phyloP scores from a whole-genome alignment of 2,113 vertebrate genomes.

The Rhinoptilus africanus region DNA sequence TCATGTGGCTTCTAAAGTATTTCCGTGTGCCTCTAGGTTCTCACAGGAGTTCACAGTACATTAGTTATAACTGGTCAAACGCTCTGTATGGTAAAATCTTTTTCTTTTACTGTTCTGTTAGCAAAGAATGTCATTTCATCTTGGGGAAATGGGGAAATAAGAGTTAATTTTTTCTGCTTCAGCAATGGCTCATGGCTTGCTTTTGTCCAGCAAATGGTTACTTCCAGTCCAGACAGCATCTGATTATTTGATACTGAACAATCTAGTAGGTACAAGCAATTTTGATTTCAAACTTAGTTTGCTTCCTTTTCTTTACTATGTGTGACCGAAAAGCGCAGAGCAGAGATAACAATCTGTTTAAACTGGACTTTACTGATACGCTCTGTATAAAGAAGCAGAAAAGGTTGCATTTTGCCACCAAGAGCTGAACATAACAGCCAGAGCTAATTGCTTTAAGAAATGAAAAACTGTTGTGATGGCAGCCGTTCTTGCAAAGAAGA shows the following conservation, averaged over 20 bases:
- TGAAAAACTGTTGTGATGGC: neutral
- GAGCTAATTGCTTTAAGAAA: neutral
- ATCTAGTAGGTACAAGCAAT: neutral
- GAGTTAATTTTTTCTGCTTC: neutral
- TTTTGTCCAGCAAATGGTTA: neutral
- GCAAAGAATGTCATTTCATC: neutral
- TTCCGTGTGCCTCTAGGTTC: neutral
- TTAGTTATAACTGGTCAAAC: neutral
- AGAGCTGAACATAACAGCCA: neutral
- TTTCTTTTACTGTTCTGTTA: neutral
- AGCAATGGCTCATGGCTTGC: neutral
- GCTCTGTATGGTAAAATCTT: neutral
- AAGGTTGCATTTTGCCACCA: neutral
- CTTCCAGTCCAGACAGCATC: neutral
- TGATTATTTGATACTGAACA: neutral
- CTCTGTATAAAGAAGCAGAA: neutral
- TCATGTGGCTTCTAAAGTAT: neutral
- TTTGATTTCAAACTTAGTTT: neutral
- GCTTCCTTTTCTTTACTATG: neutral
- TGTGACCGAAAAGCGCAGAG: constrained; percentile 12
- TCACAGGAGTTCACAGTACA: neutral
- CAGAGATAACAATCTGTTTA: constrained; percentile 24
- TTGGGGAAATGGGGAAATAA: neutral
- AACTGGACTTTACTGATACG: neutral
- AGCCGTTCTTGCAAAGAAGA: neutral